These are phyloP conservation scores for Eupithecia vulgata DNA, from an alignment of 2,888 invertebrate species.

Conservation along the genomic window DNA sequence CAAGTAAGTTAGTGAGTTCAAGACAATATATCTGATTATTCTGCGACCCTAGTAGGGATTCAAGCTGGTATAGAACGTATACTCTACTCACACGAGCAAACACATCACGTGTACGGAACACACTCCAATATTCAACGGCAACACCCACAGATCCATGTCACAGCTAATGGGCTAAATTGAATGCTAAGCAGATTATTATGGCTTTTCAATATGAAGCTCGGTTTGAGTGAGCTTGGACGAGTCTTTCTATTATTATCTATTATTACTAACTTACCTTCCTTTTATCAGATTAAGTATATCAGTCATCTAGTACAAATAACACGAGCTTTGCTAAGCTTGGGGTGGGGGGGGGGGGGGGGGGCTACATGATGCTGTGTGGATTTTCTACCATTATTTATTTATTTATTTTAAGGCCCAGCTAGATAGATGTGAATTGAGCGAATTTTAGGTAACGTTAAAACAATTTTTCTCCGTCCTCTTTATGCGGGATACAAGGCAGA, in stretches of 20 bases:
- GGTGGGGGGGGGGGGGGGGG: no score
- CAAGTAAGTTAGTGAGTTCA: not conserved
- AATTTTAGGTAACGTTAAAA: no score
- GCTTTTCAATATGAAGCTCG: conserved; percentile 27
- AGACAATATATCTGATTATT: not conserved
- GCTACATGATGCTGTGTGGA: no score
- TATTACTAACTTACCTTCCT: not conserved
- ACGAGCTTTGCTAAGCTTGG: no score
- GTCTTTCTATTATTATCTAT: conserved; percentile 7
- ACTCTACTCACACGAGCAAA: conserved; percentile 8
- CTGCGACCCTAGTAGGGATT: not conserved
- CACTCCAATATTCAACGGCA: conserved; percentile 21
- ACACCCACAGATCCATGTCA: conserved; percentile 20
- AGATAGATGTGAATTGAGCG: no score
- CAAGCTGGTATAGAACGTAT: not conserved
- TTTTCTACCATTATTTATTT: no score
- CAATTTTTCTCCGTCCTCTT: no score
- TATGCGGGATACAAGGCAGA: no score
- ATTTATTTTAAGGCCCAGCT: no score
- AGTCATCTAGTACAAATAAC: no score
- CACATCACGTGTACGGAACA: conserved; percentile 15
- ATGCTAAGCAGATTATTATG: conserved; percentile 32
- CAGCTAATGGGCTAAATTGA: conserved; percentile 33
- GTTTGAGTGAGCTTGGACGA: conserved; percentile 19
- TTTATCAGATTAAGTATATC: not conserved